phyloP scores from a whole-genome alignment of 1,140 invertebrate genomes.

The Leptoteleia sp. region DNA sequence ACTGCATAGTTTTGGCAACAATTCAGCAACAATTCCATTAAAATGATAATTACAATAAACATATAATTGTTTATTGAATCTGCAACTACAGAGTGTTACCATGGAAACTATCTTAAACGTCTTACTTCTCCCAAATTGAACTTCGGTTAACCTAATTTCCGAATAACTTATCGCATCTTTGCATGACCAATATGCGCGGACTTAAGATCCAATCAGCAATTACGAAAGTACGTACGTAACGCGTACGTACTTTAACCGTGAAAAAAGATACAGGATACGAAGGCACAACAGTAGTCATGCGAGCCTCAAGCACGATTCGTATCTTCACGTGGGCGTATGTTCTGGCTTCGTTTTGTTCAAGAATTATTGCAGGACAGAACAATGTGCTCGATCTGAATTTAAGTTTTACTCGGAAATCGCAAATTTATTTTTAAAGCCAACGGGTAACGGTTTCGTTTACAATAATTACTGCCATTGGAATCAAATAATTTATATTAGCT shows the following conservation, averaged over 20 bases:
- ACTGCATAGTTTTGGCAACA: too few species aligned
- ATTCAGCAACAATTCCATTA: too few species aligned
- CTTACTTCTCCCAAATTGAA: not conserved
- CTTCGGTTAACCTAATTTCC: constrained; percentile 38
- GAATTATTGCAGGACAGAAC: constrained; percentile 27
- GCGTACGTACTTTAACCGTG: constrained; percentile 34
- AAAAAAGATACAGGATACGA: constrained; percentile 49
- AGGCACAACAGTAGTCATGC: constrained; percentile 54
- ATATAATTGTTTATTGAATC: too few species aligned
- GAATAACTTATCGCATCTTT: constrained; percentile 43
- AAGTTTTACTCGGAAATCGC: constrained; percentile 23
- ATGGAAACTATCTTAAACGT: too few species aligned
- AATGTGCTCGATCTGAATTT: constrained; percentile 11
- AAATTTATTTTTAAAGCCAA: constrained; percentile 7
- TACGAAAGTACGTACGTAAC: constrained; percentile 45
- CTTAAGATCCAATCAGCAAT: constrained; percentile 46
- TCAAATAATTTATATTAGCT: too few species aligned
- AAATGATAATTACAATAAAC: too few species aligned
- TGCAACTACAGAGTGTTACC: too few species aligned
- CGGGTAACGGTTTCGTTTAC: too few species aligned
- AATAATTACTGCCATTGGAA: too few species aligned
- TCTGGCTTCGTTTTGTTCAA: constrained; percentile 45
- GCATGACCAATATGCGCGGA: constrained; percentile 41
- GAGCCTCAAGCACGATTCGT: constrained; percentile 47
- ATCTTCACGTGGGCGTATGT: constrained; percentile 48